A percentile compares a stretch with the other conserved stretches of the same genome.
Evolutionary conservation across 1,140 invertebrate genomes (phyloP).

Genomic region (Helicoverpa armigera): DNA sequence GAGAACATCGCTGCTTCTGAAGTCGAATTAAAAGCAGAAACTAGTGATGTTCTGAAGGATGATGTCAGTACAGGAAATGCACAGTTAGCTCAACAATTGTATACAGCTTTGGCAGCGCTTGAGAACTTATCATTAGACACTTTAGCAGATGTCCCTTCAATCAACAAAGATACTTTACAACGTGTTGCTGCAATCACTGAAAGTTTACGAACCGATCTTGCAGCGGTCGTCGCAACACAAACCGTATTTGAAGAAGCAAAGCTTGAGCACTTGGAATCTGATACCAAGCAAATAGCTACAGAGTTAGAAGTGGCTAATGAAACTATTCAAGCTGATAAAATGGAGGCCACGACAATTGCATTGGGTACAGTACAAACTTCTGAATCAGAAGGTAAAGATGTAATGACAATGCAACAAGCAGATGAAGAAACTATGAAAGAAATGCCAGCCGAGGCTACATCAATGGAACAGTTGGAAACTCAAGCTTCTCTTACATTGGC

Average conservation of each 20-base stretch:
- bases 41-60: conserved; percentile 23
- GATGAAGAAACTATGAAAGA: neutral
- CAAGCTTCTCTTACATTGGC: neutral
- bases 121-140: conserved; percentile 44
- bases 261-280: neutral
- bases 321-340: neutral
- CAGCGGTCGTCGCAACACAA: neutral
- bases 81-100: conserved; percentile 41
- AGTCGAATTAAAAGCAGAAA: conserved; percentile 46
- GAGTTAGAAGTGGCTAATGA: neutral
- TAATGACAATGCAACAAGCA: neutral
- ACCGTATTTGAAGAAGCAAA: neutral
- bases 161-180: conserved; percentile 17
- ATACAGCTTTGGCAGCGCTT: conserved; percentile 46
- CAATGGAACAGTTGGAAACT: neutral
- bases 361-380: neutral
- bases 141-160: conserved; percentile 7
- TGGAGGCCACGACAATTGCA: neutral
- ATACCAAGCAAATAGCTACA: neutral
- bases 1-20: conserved; percentile 53
- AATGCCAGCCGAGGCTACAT: neutral
- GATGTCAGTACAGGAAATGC: conserved; percentile 28
- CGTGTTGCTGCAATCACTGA: conserved; percentile 9
- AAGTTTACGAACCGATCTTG: conserved; percentile 9
- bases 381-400: neutral